These are phyloP conservation scores for Pantala flavescens DNA, from an alignment of 1,140 invertebrate genomes.

Conservation along the genomic window DNA sequence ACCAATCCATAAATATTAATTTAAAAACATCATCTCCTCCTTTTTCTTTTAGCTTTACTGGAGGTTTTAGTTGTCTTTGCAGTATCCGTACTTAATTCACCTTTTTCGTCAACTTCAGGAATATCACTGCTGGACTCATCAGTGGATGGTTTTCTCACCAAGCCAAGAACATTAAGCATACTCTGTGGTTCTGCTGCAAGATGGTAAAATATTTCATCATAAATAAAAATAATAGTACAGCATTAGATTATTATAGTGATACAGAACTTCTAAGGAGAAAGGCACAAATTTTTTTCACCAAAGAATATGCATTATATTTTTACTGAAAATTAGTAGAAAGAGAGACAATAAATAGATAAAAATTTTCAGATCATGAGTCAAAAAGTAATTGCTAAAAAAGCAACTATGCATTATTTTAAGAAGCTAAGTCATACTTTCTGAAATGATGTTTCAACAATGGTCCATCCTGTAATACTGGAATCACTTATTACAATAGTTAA, in stretches of 20 bases:
- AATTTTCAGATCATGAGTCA: no score
- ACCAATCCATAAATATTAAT: no score
- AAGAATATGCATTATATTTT: neutral
- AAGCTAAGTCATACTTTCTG: no score
- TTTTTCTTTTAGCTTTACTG: neutral
- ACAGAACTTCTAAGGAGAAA: neutral
- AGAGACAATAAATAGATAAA: no score
- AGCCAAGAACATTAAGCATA: conserved; percentile 43
- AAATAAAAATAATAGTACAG: neutral
- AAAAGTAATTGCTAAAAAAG: no score
- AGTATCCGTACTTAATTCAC: neutral
- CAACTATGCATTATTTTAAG: no score
- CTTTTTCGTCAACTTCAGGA: neutral
- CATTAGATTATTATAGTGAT: neutral
- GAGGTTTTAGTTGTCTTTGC: neutral
- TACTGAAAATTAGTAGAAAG: no score
- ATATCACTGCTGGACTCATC: conserved; percentile 19
- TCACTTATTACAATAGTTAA: no score
- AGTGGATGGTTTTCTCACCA: conserved; percentile 33
- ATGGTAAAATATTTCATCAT: neutral
- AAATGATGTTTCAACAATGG: no score
- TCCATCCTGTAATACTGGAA: no score
- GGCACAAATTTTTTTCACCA: neutral
- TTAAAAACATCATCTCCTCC: neutral
- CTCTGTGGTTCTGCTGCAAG: conserved; percentile 29